phyloP scores from a whole-genome alignment of 1,140 invertebrate genomes.

The Drosophila sechellia region DNA sequence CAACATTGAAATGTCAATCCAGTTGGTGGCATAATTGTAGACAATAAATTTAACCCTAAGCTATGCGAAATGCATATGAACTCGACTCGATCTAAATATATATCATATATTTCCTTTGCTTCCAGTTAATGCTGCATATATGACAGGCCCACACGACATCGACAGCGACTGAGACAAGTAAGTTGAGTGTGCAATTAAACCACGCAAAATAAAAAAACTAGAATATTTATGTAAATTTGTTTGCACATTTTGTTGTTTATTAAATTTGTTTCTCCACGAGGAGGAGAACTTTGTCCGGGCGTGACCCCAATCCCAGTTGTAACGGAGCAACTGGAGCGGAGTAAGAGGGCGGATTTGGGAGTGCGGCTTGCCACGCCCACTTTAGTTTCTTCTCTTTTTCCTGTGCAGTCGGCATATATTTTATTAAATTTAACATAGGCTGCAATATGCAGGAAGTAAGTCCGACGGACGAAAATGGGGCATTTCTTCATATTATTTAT shows the following conservation, averaged over 20 bases:
- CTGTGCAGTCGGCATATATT: constrained; percentile 59
- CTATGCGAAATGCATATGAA: constrained; percentile 19
- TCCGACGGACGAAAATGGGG: constrained; percentile 1
- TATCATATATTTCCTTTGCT: constrained; percentile 29
- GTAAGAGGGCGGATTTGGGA: constrained; percentile 4
- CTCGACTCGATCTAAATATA: constrained; percentile 31
- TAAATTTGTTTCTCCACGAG: constrained; percentile 12
- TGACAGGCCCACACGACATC: constrained; percentile 64
- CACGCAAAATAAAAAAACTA: constrained; percentile 12
- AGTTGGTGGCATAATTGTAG: constrained; percentile 39
- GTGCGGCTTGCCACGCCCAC: constrained; percentile 27
- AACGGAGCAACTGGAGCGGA: constrained; percentile 35
- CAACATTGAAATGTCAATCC: constrained; percentile 62
- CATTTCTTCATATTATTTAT: background rate
- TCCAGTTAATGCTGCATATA: constrained; percentile 75
- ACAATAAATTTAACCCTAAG: constrained; percentile 40
- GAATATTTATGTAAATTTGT: constrained; percentile 48
- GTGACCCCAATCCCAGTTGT: constrained; percentile 38
- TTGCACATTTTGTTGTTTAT: constrained; percentile 5
- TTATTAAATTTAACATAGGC: constrained; percentile 42
- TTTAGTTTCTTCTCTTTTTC: constrained; percentile 18
- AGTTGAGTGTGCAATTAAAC: constrained; percentile 59
- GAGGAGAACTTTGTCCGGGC: constrained; percentile 42
- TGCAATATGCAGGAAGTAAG: constrained; percentile 7
- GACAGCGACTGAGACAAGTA: constrained; percentile 69